Conservation (phyloP, 2,888 invertebrate species). For the Eurois occulta region DNA sequence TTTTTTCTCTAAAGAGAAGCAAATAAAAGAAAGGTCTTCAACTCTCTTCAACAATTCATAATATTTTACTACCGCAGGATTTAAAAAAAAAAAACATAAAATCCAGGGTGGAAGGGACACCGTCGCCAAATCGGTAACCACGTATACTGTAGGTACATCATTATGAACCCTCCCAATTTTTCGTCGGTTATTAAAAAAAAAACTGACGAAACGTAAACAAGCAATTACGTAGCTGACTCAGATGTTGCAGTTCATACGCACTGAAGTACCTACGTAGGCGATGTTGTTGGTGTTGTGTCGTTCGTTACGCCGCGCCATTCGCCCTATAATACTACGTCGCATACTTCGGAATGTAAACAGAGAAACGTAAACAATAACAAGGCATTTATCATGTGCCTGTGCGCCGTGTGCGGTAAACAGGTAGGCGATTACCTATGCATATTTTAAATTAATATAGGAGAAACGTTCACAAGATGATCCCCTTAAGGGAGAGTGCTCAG, state of each 20-base stretch:
- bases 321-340: slow-evolving; percentile 29
- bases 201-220: slow-evolving; percentile 20
- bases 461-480: neutral
- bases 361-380: slow-evolving; percentile 58
- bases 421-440: neutral
- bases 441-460: neutral
- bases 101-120: no score
- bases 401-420: slow-evolving; percentile 8
- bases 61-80: no score
- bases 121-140: no score
- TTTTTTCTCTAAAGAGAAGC: no score
- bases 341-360: slow-evolving; percentile 46
- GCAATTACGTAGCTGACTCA: slow-evolving; percentile 3
- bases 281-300: slow-evolving; percentile 22
- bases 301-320: neutral
- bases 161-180: no score
- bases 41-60: no score
- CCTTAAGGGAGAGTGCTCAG: neutral
- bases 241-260: slow-evolving; percentile 2
- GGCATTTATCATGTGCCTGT: slow-evolving; percentile 21
- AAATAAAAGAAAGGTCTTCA: no score
- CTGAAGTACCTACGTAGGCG: slow-evolving; percentile 20
- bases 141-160: no score
- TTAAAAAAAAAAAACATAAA: no score
- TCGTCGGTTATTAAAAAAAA: no score